Percentiles rank a stretch among this genome's conserved stretches.
These are phyloP conservation scores for Drosophila triauraria DNA, from an alignment of 1,140 invertebrate species.

Conservation along the genomic window DNA sequence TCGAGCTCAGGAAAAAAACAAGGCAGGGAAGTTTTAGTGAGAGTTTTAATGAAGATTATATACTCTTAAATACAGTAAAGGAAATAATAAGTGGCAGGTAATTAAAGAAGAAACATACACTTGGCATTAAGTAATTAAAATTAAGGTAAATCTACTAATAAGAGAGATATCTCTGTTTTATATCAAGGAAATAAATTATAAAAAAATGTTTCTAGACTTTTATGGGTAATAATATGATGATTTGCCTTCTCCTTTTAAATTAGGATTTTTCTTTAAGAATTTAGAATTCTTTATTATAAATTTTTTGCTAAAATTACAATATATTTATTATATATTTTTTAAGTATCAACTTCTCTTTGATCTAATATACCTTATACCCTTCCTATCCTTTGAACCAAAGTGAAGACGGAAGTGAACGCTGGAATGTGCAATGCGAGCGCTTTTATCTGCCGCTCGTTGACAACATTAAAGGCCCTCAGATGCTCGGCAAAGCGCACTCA, in stretches of 20 bases:
- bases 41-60: neutral
- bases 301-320: no score
- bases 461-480: slow-evolving; percentile 65
- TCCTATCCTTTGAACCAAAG: neutral
- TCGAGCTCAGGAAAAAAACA: slow-evolving; percentile 21
- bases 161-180: neutral
- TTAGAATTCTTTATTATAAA: no score
- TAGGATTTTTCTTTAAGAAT: neutral
- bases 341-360: neutral
- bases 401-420: slow-evolving; percentile 58
- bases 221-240: no score
- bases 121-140: neutral
- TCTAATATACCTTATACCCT: neutral
- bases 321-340: neutral
- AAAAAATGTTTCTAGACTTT: no score
- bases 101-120: no score
- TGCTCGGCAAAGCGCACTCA: slow-evolving; percentile 57
- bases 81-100: neutral
- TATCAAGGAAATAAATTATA: neutral
- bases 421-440: slow-evolving; percentile 68
- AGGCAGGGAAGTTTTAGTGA: neutral
- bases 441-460: slow-evolving; percentile 65
- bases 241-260: no score
- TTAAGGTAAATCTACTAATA: neutral
- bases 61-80: neutral